Base-by-base conservation (phyloP, 2,888 invertebrate species). In the Drosophila histrio region DNA sequence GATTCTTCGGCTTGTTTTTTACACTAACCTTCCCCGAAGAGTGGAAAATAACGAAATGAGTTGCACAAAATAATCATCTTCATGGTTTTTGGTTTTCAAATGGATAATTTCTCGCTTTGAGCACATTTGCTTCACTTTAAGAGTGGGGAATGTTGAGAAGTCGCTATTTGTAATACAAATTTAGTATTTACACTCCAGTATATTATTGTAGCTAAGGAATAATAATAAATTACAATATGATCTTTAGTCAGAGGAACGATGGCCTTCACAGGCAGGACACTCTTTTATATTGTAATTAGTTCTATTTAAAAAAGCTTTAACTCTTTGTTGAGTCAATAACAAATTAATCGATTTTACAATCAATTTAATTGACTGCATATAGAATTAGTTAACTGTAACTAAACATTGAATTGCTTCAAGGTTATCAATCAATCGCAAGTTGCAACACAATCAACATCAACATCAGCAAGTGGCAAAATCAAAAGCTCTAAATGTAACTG, bases 371-470 rank as follows among this genome's bases (percentile, higher is more conserved):
- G 52, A 53, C 38, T 28, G n/a, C 21, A 30, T 41, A 26, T 15
- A 24, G 15, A 44, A 28, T n/a, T 8, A 13, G 22, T 44, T 54
- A 68, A 72, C 59, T 72, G 77, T 73, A 72, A 59, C 60, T 64
- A 64, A 79, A 63, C 82, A 64, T 76, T 58, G 68, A 79, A 60
- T 46, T 49, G 72, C 72, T 46, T 56, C 83, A 79, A 79, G 79
- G 79, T 83, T 79, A 79, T 47, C n/a, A 60, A 62, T 58, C 43
- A 69, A 50, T 39, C 50, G 53, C 54, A 53, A 34, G 22, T 59
- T 59, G 39, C 60, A 59, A 9, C 15, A 64, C n/a, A 26, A 44
- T 24, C 13, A 24, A 11, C 19, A 38, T 7, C 19, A 67, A 26
- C 43, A 72, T 38, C 50, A 77, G 28, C 39, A 41, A 26, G 11